These are phyloP conservation scores for Arion vulgaris DNA, from an alignment of 1,140 invertebrate genomes.

Conservation along the genomic window DNA sequence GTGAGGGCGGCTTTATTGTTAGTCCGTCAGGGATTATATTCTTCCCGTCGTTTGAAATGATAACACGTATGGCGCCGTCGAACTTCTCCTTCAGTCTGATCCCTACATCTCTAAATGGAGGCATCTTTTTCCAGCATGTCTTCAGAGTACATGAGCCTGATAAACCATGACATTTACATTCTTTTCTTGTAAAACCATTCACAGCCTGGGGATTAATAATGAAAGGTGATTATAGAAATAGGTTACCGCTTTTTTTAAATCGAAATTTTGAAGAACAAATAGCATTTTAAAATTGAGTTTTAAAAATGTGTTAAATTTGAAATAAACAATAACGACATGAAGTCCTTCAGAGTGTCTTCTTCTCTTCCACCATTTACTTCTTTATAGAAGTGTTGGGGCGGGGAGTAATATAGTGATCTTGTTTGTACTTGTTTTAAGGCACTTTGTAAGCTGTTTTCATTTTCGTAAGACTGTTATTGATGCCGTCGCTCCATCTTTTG, in stretches of 20 bases:
- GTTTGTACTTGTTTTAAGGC: no score
- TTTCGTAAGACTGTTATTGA: no score
- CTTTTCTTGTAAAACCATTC: slow-evolving; percentile 59
- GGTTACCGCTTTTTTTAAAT: not conserved
- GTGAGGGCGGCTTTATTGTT: slow-evolving; percentile 82
- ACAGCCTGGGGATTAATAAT: slow-evolving; percentile 56
- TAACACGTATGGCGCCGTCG: slow-evolving; percentile 83
- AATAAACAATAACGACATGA: no score
- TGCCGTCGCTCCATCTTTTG: no score
- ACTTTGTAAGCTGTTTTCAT: no score
- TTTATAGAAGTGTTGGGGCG: no score
- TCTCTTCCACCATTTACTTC: no score
- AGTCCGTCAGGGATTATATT: slow-evolving; percentile 57
- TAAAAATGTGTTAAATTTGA: no score
- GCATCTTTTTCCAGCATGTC: slow-evolving; percentile 94
- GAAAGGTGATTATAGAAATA: not conserved
- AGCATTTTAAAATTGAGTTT: not conserved
- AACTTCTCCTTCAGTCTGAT: slow-evolving; percentile 86
- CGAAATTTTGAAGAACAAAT: not conserved
- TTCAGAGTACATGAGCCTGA: slow-evolving; percentile 94
- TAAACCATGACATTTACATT: slow-evolving; percentile 95
- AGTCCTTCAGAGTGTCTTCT: no score
- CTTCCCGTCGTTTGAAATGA: slow-evolving; percentile 68
- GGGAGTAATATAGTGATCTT: no score
- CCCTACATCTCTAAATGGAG: slow-evolving; percentile 86